These are phyloP conservation scores for Drosophila triauraria DNA, from an alignment of 1,140 invertebrate species.

Conservation along the genomic window DNA sequence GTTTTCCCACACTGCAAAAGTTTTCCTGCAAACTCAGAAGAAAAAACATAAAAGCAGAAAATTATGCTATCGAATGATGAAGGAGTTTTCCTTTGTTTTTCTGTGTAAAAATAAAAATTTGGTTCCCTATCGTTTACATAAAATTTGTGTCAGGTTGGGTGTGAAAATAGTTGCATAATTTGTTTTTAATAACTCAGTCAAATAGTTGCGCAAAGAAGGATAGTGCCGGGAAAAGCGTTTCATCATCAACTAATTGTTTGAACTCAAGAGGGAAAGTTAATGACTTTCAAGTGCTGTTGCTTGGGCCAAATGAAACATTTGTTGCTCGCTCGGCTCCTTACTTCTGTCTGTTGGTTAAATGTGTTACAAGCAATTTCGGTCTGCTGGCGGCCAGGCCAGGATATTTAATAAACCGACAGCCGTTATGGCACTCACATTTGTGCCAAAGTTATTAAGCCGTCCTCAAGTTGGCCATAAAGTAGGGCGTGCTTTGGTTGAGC, in stretches of 20 bases:
- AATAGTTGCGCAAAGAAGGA: constrained; percentile 53
- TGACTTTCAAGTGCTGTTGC: constrained; percentile 49
- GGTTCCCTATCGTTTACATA: constrained; percentile 68
- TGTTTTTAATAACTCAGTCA: constrained; percentile 68
- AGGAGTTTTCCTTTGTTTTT: constrained; percentile 31
- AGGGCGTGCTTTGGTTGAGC: constrained; percentile 3
- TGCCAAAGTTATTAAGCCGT: constrained; percentile 72
- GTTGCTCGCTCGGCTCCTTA: constrained; percentile 14
- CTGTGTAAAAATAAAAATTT: constrained; percentile 24
- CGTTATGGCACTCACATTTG: constrained; percentile 53
- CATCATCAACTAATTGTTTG: constrained; percentile 58
- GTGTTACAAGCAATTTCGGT: constrained; percentile 58
- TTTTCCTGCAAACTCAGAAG: constrained; percentile 33
- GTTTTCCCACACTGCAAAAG: constrained; percentile 67
- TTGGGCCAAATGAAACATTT: constrained; percentile 45
- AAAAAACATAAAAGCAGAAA: constrained; percentile 2
- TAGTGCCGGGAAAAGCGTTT: constrained; percentile 54
- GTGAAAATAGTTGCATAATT: constrained; percentile 62
- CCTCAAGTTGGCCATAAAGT: constrained; percentile 43
- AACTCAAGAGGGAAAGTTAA: constrained; percentile 50
- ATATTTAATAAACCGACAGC: constrained; percentile 74
- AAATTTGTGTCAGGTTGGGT: constrained; percentile 59
- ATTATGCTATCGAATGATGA: constrained; percentile 53
- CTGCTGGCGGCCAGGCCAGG: constrained; percentile 20
- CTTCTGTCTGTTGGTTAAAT: constrained; percentile 53